phyloP scores from a whole-genome alignment of 2,888 invertebrate species.

The Acanthosepion esculentum region DNA sequence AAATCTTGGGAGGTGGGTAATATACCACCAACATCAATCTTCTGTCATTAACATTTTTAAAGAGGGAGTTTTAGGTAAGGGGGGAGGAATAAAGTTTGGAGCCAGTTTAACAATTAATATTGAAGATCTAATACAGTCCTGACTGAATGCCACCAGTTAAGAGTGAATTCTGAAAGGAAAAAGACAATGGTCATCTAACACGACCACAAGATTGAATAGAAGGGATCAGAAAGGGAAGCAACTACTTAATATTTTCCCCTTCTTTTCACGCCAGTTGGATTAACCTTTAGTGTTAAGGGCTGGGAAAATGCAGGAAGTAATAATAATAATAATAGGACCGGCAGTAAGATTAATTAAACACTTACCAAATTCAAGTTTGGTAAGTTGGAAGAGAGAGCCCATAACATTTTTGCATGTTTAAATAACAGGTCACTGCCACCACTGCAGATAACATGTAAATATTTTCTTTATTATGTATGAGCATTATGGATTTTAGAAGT shows the following conservation, averaged over 20 bases:
- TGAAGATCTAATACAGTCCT: neutral
- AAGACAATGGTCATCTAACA: neutral
- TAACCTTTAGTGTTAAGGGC: neutral
- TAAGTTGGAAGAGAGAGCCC: neutral
- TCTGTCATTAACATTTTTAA: too few relatives aligned
- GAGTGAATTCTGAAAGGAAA: neutral
- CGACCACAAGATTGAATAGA: neutral
- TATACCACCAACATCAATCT: too few relatives aligned
- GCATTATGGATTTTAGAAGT: neutral
- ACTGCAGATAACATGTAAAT: neutral
- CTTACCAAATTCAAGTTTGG: neutral
- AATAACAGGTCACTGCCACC: slow-evolving; percentile 24
- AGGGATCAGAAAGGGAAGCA: neutral
- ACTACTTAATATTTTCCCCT: neutral
- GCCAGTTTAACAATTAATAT: neutral
- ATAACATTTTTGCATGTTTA: neutral
- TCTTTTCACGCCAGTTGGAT: neutral
- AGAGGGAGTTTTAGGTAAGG: too few relatives aligned
- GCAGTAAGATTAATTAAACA: neutral
- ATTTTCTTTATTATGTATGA: neutral
- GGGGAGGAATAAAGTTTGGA: neutral
- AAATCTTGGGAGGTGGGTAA: too few relatives aligned
- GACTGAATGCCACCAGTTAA: neutral
- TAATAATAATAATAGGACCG: neutral
- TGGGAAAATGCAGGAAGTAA: neutral